phyloP scores from a whole-genome alignment of 2,888 invertebrate species.

The Morpho achilles region DNA sequence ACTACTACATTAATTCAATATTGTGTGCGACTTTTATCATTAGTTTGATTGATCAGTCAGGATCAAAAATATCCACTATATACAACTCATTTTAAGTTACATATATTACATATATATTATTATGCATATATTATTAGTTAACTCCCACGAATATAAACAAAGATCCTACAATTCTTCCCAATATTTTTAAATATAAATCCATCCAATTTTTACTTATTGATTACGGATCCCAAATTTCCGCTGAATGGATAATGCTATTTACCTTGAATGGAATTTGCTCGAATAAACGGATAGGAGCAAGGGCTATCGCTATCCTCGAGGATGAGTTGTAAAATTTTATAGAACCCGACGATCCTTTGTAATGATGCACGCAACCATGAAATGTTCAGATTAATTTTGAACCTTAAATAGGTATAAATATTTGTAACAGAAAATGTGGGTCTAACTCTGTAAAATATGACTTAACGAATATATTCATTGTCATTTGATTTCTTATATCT shows the following conservation, averaged over 20 bases:
- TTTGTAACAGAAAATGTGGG: background rate
- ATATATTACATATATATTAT: too few species aligned
- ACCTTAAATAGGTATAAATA: conserved; percentile 1
- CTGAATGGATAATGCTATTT: conserved; percentile 26
- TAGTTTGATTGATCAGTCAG: too few species aligned
- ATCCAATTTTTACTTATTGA: conserved; percentile 45
- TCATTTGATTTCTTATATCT: too few species aligned
- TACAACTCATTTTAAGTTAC: too few species aligned
- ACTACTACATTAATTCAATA: too few species aligned
- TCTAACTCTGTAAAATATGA: background rate
- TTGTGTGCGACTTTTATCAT: too few species aligned
- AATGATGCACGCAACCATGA: conserved; percentile 7
- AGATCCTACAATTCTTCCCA: too few species aligned
- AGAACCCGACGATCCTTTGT: conserved; percentile 13
- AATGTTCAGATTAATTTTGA: conserved; percentile 10
- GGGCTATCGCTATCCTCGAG: conserved; percentile 6
- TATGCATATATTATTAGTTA: too few species aligned
- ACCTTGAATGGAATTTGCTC: conserved; percentile 23
- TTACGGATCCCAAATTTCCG: conserved; percentile 36
- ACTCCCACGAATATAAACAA: too few species aligned
- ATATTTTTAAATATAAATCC: conserved; percentile 11
- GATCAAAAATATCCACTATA: too few species aligned
- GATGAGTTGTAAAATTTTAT: conserved; percentile 18
- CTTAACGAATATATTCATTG: too few species aligned
- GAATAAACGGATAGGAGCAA: conserved; percentile 16